phyloP scores from a whole-genome alignment of 1,140 invertebrate genomes.

The Andrena cerasifolii region DNA sequence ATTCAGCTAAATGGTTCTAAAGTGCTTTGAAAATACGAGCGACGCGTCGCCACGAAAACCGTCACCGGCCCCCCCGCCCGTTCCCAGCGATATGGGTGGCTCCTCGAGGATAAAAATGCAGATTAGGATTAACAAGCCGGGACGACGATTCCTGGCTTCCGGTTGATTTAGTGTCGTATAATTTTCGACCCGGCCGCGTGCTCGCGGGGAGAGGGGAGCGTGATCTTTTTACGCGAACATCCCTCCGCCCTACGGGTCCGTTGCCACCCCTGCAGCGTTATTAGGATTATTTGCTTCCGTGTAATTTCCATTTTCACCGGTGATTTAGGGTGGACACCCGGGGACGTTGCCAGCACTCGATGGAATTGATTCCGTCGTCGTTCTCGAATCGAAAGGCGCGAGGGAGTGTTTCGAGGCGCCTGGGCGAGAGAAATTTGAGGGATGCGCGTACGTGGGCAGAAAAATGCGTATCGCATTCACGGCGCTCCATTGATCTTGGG shows the following conservation, averaged over 20 bases:
- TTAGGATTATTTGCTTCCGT: constrained; percentile 49
- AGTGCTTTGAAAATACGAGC: constrained; percentile 70
- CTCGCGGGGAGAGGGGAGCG: neutral
- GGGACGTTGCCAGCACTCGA: neutral
- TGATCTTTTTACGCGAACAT: constrained; percentile 12
- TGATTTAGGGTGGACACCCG: constrained; percentile 10
- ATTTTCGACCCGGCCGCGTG: constrained; percentile 32
- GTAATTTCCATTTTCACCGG: constrained; percentile 17
- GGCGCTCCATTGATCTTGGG: constrained; percentile 60
- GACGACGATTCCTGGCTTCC: constrained; percentile 56
- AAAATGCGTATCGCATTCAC: constrained; percentile 65
- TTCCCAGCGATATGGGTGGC: constrained; percentile 56
- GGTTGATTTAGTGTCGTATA: constrained; percentile 61
- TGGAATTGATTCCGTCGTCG: neutral
- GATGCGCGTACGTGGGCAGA: constrained; percentile 67
- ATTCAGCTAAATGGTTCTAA: constrained; percentile 72
- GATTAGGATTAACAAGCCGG: constrained; percentile 69
- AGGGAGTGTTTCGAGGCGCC: constrained; percentile 20
- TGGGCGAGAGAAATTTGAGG: constrained; percentile 52
- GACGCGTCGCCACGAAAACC: constrained; percentile 49
- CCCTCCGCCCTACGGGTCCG: neutral
- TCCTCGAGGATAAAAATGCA: constrained; percentile 66
- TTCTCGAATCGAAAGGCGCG: neutral
- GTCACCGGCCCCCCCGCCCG: constrained; percentile 6
- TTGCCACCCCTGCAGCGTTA: neutral